Conservation (phyloP, 2,888 invertebrate genomes). For the Nymphalis polychloros region DNA sequence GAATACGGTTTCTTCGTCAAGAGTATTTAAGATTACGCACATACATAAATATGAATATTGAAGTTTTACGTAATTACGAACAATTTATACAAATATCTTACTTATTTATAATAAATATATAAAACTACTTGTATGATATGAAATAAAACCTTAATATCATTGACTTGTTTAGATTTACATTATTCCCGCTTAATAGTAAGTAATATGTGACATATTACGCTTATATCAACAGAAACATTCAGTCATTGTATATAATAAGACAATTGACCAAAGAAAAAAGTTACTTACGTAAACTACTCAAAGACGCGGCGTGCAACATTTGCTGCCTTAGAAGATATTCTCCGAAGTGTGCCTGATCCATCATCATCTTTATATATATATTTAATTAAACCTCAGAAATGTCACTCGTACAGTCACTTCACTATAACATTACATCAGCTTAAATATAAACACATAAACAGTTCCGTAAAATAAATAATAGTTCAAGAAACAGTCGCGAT, state of each 20-base stretch:
- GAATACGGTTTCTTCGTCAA: too few species aligned
- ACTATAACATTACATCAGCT: conserved; percentile 57
- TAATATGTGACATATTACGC: too few species aligned
- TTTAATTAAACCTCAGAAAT: conserved; percentile 40
- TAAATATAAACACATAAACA: conserved; percentile 39
- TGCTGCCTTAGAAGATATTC: conserved; percentile 78
- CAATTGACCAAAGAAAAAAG: too few species aligned
- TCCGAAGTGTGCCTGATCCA: conserved; percentile 78
- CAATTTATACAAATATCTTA: too few species aligned
- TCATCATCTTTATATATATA: conserved; percentile 61
- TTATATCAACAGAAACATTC: too few species aligned
- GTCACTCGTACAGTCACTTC: conserved; percentile 60
- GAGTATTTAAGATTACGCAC: not conserved
- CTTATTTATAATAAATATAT: too few species aligned
- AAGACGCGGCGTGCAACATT: conserved; percentile 75
- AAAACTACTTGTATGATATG: too few species aligned
- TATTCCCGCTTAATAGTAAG: too few species aligned
- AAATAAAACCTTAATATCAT: too few species aligned
- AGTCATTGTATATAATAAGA: too few species aligned
- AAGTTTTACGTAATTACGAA: too few species aligned
- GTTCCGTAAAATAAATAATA: conserved; percentile 22
- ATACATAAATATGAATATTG: not conserved
- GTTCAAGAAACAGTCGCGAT: conserved; percentile 47
- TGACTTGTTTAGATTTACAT: too few species aligned
- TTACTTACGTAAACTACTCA: conserved; percentile 73